A percentile compares a stretch with the other conserved stretches of the same genome.
Conservation (phyloP, 1,140 invertebrate genomes). For the Liolophura sinensis region DNA sequence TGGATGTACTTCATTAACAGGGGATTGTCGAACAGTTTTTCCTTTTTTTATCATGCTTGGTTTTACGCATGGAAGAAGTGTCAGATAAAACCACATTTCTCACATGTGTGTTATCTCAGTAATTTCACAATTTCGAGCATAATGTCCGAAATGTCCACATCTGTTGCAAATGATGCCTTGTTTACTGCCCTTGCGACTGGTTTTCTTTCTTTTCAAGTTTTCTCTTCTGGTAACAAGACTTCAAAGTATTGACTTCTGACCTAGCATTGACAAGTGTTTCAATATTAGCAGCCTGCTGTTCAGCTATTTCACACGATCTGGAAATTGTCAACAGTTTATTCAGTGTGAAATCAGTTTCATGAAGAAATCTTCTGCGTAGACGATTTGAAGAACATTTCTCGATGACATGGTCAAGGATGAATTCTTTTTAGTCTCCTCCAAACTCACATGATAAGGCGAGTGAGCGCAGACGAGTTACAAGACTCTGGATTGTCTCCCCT, state of each 20-base stretch:
- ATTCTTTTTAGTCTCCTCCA: not conserved
- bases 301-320: not conserved
- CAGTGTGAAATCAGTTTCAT: conserved; percentile 10
- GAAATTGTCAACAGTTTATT: conserved; percentile 5
- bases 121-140: not conserved
- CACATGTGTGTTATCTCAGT: no score
- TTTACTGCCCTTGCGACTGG: not conserved
- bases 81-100: no score
- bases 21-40: no score
- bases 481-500: no score
- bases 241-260: not conserved
- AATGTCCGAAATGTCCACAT: not conserved
- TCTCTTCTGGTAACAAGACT: not conserved
- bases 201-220: not conserved
- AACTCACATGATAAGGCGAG: conserved; percentile 17
- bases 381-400: conserved; percentile 8
- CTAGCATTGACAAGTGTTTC: not conserved
- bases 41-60: no score
- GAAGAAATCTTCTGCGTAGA: conserved; percentile 13
- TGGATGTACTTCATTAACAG: no score
- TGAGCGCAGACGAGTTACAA: no score
- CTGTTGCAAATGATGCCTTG: conserved; percentile 5
- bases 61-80: no score
- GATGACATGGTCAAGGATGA: conserved; percentile 19
- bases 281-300: not conserved